These are phyloP conservation scores for Aurelia sp. DNA, from an alignment of 30 jellyfish, hydroid and myxozoan species.

Conservation along the genomic window DNA sequence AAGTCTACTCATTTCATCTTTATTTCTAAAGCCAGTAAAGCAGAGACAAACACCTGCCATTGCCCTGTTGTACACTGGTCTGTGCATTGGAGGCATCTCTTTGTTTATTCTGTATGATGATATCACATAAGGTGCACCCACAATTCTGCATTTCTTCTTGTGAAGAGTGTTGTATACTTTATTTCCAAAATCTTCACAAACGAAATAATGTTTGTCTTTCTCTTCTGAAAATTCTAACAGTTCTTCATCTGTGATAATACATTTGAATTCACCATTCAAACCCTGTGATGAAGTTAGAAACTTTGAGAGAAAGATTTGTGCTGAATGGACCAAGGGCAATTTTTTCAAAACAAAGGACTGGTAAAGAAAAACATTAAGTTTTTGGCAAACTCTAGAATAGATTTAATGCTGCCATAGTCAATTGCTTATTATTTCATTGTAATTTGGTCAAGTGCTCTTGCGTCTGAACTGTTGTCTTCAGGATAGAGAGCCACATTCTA, in stretches of 20 bases:
- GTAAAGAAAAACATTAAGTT: too few relatives aligned
- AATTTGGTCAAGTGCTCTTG: too few relatives aligned
- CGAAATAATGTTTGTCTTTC: constrained; percentile 74
- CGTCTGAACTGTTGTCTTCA: too few relatives aligned
- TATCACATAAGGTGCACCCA: constrained; percentile 94
- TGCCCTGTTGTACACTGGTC: constrained; percentile 94
- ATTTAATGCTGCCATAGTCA: too few relatives aligned
- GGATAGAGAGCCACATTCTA: too few relatives aligned
- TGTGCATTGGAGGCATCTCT: constrained; percentile 76
- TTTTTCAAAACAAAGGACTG: too few relatives aligned
- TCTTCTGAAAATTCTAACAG: constrained; percentile 58
- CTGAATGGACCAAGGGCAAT: too few relatives aligned
- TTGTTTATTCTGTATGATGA: constrained; percentile 42
- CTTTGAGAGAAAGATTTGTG: too few relatives aligned
- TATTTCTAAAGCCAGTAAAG: constrained; percentile 96
- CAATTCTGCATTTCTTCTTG: constrained; percentile 82
- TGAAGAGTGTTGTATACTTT: constrained; percentile 67
- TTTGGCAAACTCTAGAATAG: too few relatives aligned
- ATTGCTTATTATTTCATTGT: too few relatives aligned
- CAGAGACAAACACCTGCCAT: constrained; percentile 97
- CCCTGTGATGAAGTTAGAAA: constrained; percentile 32
- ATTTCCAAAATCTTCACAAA: constrained; percentile 84
- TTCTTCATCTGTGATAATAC: constrained; percentile 75
- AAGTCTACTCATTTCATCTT: constrained; percentile 87
- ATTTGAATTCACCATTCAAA: constrained; percentile 64